Evolutionary conservation across 2,797 vertebrate species (phyloP).

Genomic region (Chrosomus eos): DNA sequence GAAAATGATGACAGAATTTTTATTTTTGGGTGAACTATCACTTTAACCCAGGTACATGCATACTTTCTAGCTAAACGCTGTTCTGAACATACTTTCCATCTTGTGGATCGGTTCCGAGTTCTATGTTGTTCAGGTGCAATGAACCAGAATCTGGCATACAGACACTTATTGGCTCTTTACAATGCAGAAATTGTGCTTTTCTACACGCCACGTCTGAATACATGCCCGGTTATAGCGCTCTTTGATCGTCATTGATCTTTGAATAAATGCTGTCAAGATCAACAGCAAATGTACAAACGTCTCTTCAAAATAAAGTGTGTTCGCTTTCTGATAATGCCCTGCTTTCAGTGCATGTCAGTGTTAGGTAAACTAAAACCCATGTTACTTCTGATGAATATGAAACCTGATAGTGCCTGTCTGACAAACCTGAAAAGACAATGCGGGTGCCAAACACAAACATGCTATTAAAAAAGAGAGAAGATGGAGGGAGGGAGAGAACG

Average conservation of each 20-base stretch:
- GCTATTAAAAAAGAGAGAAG: background rate
- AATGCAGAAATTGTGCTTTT: background rate
- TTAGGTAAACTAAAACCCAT: background rate
- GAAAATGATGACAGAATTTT: background rate
- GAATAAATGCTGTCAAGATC: background rate
- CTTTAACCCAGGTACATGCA: background rate
- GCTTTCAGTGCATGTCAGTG: background rate
- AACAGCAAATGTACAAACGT: background rate
- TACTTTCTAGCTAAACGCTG: background rate
- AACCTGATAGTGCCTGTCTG: background rate
- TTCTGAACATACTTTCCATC: background rate
- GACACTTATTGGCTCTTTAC: background rate
- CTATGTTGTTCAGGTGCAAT: background rate
- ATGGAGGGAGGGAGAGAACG: background rate
- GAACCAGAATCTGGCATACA: background rate
- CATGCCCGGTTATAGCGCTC: background rate
- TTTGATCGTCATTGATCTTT: background rate
- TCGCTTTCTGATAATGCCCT: background rate
- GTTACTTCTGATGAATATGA: constrained; percentile 5
- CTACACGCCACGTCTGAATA: background rate
- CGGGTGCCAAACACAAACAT: constrained; percentile 13
- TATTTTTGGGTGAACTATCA: background rate
- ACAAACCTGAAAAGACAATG: constrained; percentile 4
- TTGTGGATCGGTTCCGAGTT: background rate
- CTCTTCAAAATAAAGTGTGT: background rate